Conservation (phyloP, 1,140 invertebrate species). For the Papilio aristodemus region DNA sequence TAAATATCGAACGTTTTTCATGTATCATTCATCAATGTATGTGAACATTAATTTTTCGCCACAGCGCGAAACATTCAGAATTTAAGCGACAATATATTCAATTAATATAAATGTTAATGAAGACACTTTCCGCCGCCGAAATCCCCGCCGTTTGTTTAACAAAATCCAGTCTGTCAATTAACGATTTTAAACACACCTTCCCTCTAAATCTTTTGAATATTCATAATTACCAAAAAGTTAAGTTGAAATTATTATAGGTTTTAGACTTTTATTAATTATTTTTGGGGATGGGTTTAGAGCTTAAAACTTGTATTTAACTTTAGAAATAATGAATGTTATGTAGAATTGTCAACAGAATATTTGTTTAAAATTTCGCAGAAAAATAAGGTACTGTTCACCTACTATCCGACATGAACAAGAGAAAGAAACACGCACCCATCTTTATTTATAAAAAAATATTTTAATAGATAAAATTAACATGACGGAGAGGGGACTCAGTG, state of each 20-base stretch:
- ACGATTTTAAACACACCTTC: conserved; percentile 46
- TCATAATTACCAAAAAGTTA: conserved; percentile 18
- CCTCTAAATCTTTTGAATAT: conserved; percentile 25
- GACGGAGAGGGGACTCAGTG: too few relatives aligned
- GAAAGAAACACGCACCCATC: too few relatives aligned
- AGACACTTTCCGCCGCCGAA: conserved; percentile 33
- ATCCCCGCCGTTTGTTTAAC: conserved; percentile 43
- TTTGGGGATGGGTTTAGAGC: not conserved
- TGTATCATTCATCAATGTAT: too few relatives aligned
- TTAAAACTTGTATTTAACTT: not conserved
- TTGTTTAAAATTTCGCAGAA: too few relatives aligned
- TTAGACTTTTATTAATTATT: not conserved
- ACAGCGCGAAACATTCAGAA: conserved; percentile 18
- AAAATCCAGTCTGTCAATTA: conserved; percentile 50
- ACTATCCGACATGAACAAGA: too few relatives aligned
- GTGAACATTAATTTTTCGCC: conserved; percentile 2
- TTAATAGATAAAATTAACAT: too few relatives aligned
- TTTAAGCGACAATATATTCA: conserved; percentile 55
- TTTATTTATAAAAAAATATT: too few relatives aligned
- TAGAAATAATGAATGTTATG: too few relatives aligned
- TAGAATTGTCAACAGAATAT: too few relatives aligned
- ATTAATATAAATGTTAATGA: conserved; percentile 64
- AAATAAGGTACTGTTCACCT: too few relatives aligned
- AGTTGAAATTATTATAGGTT: not conserved
- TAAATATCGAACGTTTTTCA: too few relatives aligned